phyloP scores from a whole-genome alignment of 2,888 invertebrate genomes.

The Cheilosia variabilis region DNA sequence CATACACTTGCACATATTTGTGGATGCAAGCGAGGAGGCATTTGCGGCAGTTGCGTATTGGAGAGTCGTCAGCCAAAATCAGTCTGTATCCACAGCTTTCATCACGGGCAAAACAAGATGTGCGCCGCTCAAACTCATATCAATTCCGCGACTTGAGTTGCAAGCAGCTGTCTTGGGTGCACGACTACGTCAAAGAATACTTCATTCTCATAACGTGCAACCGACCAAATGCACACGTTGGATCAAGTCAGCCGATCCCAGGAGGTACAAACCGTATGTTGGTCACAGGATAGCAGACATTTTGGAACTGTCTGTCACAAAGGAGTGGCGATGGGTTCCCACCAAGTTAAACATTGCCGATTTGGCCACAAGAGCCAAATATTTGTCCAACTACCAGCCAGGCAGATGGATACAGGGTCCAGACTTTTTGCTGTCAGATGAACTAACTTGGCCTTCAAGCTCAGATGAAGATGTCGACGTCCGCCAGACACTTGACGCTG shows the following conservation, averaged over 20 bases:
- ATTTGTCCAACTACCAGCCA: background rate
- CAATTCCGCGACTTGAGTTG: slow-evolving; percentile 37
- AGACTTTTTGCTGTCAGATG: slow-evolving; percentile 7
- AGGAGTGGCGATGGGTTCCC: slow-evolving; percentile 46
- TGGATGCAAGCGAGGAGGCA: slow-evolving; percentile 6
- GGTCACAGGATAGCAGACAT: too few relatives aligned
- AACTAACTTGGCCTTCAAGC: background rate
- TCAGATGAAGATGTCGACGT: background rate
- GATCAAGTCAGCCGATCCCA: slow-evolving; percentile 20
- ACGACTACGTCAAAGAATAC: slow-evolving; percentile 4
- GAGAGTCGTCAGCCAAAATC: background rate
- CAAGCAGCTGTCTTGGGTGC: slow-evolving; percentile 27
- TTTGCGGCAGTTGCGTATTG: slow-evolving; percentile 28
- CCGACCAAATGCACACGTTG: background rate
- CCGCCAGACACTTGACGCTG: background rate
- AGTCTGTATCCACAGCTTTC: background rate
- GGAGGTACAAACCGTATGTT: slow-evolving; percentile 15
- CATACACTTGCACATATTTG: slow-evolving; percentile 2
- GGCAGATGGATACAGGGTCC: slow-evolving; percentile 19
- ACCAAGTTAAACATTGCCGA: background rate
- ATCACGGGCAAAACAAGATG: slow-evolving; percentile 24
- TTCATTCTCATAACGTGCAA: slow-evolving; percentile 2
- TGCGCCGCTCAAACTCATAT: slow-evolving; percentile 21
- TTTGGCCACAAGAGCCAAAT: slow-evolving; percentile 7
- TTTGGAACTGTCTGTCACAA: background rate